These are phyloP conservation scores for Meriones psammophilus DNA, from an alignment of 2,797 vertebrate species.

Conservation along the genomic window DNA sequence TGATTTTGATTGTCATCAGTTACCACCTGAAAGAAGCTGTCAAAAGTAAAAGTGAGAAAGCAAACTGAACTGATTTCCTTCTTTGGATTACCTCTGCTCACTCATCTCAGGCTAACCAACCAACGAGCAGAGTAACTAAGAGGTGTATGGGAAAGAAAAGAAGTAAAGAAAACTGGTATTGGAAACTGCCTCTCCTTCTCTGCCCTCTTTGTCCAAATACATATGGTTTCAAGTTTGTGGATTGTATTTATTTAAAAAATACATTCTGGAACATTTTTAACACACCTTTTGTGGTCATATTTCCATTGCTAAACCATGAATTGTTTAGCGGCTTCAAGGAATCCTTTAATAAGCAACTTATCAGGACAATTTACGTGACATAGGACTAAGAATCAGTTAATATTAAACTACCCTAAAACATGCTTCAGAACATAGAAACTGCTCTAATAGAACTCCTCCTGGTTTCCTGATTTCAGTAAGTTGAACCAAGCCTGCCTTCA, in stretches of 20 bases:
- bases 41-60: slow-evolving; percentile 54
- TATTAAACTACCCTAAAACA: slow-evolving; percentile 43
- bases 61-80: slow-evolving; percentile 51
- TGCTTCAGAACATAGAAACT: slow-evolving; percentile 41
- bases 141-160: slow-evolving; percentile 49
- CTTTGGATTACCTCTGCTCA: slow-evolving; percentile 54
- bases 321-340: slow-evolving; percentile 48
- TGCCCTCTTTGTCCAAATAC: neutral
- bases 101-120: slow-evolving; percentile 46
- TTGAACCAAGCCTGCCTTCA: slow-evolving; percentile 53
- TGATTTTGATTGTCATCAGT: slow-evolving; percentile 40
- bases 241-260: slow-evolving; percentile 29
- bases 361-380: slow-evolving; percentile 28
- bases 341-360: slow-evolving; percentile 34
- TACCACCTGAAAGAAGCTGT: slow-evolving; percentile 23
- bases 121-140: slow-evolving; percentile 50
- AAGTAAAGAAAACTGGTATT: neutral
- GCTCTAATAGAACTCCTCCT: slow-evolving; percentile 34
- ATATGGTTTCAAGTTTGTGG: slow-evolving; percentile 45
- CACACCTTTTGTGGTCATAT: slow-evolving; percentile 51
- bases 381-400: neutral
- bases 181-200: slow-evolving; percentile 43
- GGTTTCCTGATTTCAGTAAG: slow-evolving; percentile 65
- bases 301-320: slow-evolving; percentile 73
- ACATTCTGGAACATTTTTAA: slow-evolving; percentile 67